These are phyloP conservation scores for Scaptomyza montana DNA, from an alignment of 1,140 invertebrate species.

Conservation along the genomic window DNA sequence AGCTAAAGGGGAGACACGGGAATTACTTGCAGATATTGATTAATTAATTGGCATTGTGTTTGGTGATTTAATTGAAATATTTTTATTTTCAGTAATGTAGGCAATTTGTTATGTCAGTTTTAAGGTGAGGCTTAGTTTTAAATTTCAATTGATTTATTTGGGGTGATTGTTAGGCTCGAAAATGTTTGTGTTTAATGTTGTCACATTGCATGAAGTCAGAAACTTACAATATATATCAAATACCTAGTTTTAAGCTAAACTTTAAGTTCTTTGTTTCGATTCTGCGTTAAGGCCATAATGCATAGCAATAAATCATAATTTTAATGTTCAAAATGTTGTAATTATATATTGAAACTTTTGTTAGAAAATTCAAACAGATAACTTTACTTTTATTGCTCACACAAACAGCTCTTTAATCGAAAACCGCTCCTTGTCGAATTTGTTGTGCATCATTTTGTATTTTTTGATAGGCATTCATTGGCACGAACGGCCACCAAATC, in stretches of 20 bases:
- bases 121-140: too few species aligned
- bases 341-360: slow-evolving; percentile 2
- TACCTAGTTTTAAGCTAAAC: too few species aligned
- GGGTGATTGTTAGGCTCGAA: too few species aligned
- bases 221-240: too few species aligned
- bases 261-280: too few species aligned
- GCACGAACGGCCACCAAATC: slow-evolving; percentile 19
- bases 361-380: background rate
- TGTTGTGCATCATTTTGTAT: slow-evolving; percentile 5
- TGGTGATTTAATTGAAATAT: background rate
- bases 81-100: background rate
- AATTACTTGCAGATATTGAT: slow-evolving; percentile 34
- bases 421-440: background rate
- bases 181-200: too few species aligned
- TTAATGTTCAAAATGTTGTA: background rate
- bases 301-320: too few species aligned
- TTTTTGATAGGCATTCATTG: slow-evolving; percentile 48
- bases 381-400: slow-evolving; percentile 1
- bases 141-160: too few species aligned
- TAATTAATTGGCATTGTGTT: slow-evolving; percentile 41
- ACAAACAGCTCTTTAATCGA: background rate
- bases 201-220: too few species aligned
- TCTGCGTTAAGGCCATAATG: too few species aligned
- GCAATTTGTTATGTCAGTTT: background rate
- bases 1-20: background rate